These are phyloP conservation scores for Moxostoma hubbsi DNA, from an alignment of 2,797 vertebrate species.

Conservation along the genomic window DNA sequence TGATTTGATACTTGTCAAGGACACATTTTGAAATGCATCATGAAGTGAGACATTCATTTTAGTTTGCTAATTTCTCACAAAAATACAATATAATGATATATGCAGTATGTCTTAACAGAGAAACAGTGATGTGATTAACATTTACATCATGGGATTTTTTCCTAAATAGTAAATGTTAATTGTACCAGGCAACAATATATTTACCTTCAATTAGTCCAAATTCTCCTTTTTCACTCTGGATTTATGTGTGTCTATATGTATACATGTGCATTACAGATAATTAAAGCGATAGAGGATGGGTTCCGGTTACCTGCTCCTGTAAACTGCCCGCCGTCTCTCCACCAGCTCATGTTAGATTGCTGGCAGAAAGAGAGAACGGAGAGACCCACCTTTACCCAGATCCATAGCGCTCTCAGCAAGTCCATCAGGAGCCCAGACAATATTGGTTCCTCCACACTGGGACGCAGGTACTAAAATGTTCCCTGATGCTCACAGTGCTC, in stretches of 20 bases:
- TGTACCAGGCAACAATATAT: neutral
- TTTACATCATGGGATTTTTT: no score
- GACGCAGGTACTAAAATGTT: slow-evolving; percentile 72
- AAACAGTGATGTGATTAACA: no score
- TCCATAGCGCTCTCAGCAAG: slow-evolving; percentile 89
- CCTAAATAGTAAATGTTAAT: neutral
- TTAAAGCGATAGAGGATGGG: slow-evolving; percentile 95
- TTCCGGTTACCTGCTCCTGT: slow-evolving; percentile 92
- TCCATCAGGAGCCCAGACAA: slow-evolving; percentile 85
- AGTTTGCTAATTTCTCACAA: neutral
- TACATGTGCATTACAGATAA: slow-evolving; percentile 77
- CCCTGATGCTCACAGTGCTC: neutral
- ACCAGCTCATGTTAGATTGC: slow-evolving; percentile 92
- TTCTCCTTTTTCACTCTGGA: neutral
- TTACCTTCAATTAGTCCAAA: neutral
- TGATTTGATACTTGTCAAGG: neutral
- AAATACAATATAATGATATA: neutral
- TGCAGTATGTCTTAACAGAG: no score
- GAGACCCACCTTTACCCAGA: slow-evolving; percentile 90
- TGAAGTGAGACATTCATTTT: neutral
- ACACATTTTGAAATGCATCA: neutral
- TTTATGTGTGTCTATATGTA: neutral
- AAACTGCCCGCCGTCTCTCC: slow-evolving; percentile 84
- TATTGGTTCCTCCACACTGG: slow-evolving; percentile 75
- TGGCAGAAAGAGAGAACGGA: slow-evolving; percentile 92